Percentiles rank a stretch among this genome's conserved stretches.
Evolutionary conservation across 2,888 invertebrate species (phyloP).

Genomic region (Galeruca laticollis): DNA sequence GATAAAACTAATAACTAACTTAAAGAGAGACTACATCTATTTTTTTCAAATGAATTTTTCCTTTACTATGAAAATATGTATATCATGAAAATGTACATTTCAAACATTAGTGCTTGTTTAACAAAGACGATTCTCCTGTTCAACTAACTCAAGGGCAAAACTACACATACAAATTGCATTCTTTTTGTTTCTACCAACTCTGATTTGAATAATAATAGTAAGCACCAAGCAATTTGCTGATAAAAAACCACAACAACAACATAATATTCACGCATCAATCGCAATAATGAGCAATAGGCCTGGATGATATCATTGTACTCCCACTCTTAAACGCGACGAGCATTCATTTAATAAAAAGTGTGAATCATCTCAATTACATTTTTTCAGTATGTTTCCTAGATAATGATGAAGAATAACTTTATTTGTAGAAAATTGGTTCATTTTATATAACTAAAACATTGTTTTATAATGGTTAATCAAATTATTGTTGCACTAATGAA

Average conservation of each 20-base stretch:
- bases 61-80: neutral
- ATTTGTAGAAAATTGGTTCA: neutral
- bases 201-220: conserved; percentile 18
- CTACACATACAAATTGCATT: conserved; percentile 1
- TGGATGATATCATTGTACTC: conserved; percentile 58
- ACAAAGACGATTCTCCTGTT: neutral
- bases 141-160: conserved; percentile 4
- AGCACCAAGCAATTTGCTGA: conserved; percentile 3
- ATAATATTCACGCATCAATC: conserved; percentile 26
- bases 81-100: neutral
- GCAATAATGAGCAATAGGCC: conserved; percentile 43
- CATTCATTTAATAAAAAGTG: conserved; percentile 54
- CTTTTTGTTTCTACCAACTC: conserved; percentile 3
- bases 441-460: neutral
- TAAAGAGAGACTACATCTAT: too few species aligned
- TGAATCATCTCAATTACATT: conserved; percentile 43
- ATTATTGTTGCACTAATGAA: neutral
- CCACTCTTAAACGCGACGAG: conserved; percentile 58
- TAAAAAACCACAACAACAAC: conserved; percentile 10
- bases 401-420: neutral
- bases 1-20: too few species aligned
- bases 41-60: neutral
- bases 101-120: neutral
- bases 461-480: neutral
- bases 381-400: conserved; percentile 36